Evolutionary conservation across 1,140 invertebrate genomes (phyloP), one percentile per base, ranked within the genome.

Genomic region (Drosophila willistoni): DNA sequence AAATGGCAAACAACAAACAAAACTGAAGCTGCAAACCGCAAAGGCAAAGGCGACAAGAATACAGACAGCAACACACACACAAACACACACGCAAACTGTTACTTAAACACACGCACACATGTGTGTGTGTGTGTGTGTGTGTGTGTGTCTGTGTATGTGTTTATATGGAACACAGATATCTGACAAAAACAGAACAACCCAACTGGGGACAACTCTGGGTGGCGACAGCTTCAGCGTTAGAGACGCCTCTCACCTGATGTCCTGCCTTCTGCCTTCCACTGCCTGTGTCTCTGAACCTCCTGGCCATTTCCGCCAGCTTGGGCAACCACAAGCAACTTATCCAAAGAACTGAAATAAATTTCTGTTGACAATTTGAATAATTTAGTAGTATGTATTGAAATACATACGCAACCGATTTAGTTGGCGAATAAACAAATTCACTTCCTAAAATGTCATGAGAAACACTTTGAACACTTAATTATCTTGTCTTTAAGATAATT

Each of bases 311-410:
- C 77, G 83, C 71, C 68, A 51, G 47, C 64, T 44, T 74, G 77
- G 71, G 63, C 25, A 65, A 68, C 73, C 71, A 75, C 77, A 73
- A 74, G 77, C 63, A 72, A 72, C 70, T 71, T 56, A 68, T 65
- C 44, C 44, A 74, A 7, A 79, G 69, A 73, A 62, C 66, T 64
- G 72, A 66, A 80, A 72, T 79, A 75, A 83, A 83, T 80, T 89
- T 68, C 56, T 83, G 80, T 83, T 83, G 77, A 89, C 77, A 89
- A 83, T 89, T 82, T 78, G 66, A 87, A 83, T 87, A 80, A 83
- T 83, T 87, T 87, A 89, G 44, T 87, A 83, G 12, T 7, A 39
- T 39, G 36, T 89, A 77, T 51, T 81, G 69, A 59, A 76, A 89
- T 89, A 64, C 79, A 84, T 89, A 84, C 77, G 69, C 78, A 80